These are phyloP conservation scores for Orthonyx spaldingii DNA, from an alignment of 2,113 vertebrate species.

Conservation along the genomic window DNA sequence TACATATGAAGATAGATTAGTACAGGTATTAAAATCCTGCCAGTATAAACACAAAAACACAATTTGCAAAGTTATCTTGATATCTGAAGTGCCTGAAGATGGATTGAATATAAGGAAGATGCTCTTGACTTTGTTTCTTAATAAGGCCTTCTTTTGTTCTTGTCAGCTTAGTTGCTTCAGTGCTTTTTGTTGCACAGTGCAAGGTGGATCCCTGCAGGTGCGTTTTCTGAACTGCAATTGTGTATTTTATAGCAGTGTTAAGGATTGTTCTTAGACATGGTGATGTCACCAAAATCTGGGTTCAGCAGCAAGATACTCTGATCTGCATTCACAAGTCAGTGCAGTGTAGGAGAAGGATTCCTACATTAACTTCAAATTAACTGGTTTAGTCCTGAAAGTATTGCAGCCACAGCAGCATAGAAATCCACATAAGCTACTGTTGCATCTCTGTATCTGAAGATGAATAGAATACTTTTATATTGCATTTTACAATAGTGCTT, in stretches of 20 bases:
- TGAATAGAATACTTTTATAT: not conserved
- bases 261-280: not conserved
- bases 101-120: not conserved
- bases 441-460: not conserved
- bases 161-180: not conserved
- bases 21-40: not conserved
- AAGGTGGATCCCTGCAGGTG: not conserved
- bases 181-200: not conserved
- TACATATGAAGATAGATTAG: not conserved
- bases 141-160: not conserved
- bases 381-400: not conserved
- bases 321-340: not conserved
- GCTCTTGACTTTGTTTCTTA: not conserved
- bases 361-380: not conserved
- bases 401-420: not conserved
- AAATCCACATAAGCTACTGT: not conserved
- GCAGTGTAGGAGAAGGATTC: not conserved
- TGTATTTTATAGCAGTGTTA: fast-evolving
- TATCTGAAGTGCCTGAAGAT: not conserved
- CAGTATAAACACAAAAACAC: not conserved
- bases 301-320: not conserved
- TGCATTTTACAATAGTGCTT: not conserved
- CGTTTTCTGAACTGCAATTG: not conserved
- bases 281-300: not conserved
- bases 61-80: not conserved